Conservation (phyloP, 2,797 vertebrate genomes). For the Melanotaenia maccullochi region DNA sequence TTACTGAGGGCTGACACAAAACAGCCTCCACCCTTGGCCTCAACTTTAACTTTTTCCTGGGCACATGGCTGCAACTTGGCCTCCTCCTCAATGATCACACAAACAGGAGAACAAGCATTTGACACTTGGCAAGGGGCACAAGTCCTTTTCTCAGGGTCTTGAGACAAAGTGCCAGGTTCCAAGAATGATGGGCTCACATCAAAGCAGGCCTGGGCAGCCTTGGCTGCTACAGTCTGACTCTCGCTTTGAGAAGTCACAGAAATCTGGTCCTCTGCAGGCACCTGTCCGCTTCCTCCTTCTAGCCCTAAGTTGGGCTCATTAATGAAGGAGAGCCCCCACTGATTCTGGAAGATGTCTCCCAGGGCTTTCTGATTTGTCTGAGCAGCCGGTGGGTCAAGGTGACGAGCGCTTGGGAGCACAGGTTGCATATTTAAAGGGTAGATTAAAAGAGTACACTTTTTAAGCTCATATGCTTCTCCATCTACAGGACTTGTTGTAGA, state of each 20-base stretch:
- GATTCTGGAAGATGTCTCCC: slow-evolving; percentile 99
- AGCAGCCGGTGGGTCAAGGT: slow-evolving; percentile 81
- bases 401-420: slow-evolving; percentile 88
- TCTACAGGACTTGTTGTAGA: slow-evolving; percentile 80
- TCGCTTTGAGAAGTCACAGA: slow-evolving; percentile 87
- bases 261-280: slow-evolving; percentile 79
- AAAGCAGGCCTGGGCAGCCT: slow-evolving; percentile 86
- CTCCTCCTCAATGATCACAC: slow-evolving; percentile 83
- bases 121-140: slow-evolving; percentile 83
- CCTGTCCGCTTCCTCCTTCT: slow-evolving; percentile 78
- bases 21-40: slow-evolving; percentile 85
- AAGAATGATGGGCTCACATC: slow-evolving; percentile 82
- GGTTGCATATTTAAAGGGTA: slow-evolving; percentile 99
- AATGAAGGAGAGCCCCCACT: slow-evolving; percentile 99
- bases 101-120: slow-evolving; percentile 66
- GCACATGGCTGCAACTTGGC: slow-evolving; percentile 84
- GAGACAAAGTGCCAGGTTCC: slow-evolving; percentile 87
- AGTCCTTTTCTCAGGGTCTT: slow-evolving; percentile 93
- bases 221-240: slow-evolving; percentile 81
- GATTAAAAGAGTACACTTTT: slow-evolving; percentile 95
- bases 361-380: slow-evolving; percentile 95
- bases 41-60: slow-evolving; percentile 84
- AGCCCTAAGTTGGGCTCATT: slow-evolving; percentile 92
- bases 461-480: slow-evolving; percentile 85
- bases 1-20: slow-evolving; percentile 87